Evolutionary conservation across 2,113 vertebrate genomes (phyloP), one percentile per base, ranked within the genome.

Genomic region (Cyphotilapia sp.): DNA sequence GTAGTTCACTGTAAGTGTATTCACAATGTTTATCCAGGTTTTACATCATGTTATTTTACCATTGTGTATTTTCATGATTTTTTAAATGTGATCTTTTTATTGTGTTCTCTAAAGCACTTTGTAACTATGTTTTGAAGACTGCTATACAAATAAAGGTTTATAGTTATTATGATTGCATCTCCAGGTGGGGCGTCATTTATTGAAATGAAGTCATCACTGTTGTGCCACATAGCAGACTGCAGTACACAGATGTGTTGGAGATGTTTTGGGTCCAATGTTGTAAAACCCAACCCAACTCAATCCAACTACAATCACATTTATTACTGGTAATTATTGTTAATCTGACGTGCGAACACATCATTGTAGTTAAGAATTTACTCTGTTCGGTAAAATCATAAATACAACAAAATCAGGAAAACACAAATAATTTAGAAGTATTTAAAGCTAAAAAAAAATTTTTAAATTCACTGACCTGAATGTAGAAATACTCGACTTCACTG

Each of bases 191-290:
- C 3, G 2, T 78, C 24, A 49, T 49, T 78, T 78, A 78, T 51
- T 51, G 16, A 31, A 2, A 49, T 78, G 24, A 78, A 19, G 16
- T 49, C 45, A 78, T 19, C 24, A 19, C 42, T 31, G 71, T 31
- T 76, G 40, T 76, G 16, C 42, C 42, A 49, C 42, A 78, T 78
- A 29, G 42, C 27, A 78, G 27, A 49, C 5, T n/a, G 33, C 10
- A 66, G 42, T 49, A 29, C 24, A 66, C 61, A 69, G 33, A 69
- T 38, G 61, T 38, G 61, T 66, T 66, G 61, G 61, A 66, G 61
- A n/a, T n/a, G 61, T 0, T 38, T 38, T 66, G 33, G 33, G 11
- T 38, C 61, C 61, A 66, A 3, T 38, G 63, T 3, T 38, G 63
- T 38, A 69, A 38, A 22, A 69, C 33, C 19, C 61, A 38, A 47